Evolutionary conservation across 2,113 vertebrate species (phyloP), one percentile per base, ranked within the genome.

Genomic region (Chamaetylas fuelleborni): DNA sequence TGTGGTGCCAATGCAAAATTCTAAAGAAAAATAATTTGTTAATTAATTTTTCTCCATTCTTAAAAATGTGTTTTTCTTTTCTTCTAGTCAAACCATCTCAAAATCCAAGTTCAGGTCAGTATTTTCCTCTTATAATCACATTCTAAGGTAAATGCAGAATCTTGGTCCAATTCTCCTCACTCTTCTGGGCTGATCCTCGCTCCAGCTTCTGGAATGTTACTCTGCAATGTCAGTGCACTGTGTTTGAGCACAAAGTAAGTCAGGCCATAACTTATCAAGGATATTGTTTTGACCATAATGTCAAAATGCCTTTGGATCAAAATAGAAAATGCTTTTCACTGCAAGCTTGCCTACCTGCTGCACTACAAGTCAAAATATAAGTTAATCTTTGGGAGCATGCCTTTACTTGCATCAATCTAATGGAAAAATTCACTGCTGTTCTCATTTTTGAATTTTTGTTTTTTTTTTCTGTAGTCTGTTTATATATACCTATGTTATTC

Each of bases 31-130:
- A 4, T 2, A 16, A 31, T 20, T 60, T 83, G 19, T 79, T 57
- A 19, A 29, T 80, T 62, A 5, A 40, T 78, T 34, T 51, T 12
- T 1, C 22, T 3, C 8, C 6, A 57, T 94, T 95, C 34, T 83
- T 81, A 93, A 94, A 66, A 92, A 54, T 76, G 16, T 70, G 29
- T 87, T 94, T 95, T 95, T n/a, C 26, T 94, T 97, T 94, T 88
- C 81, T 99, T 98, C 91, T 98, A 99, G 99, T 98, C 98, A 99
- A 98, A 99, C 99, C 97, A 99, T 99, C 97, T 99, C 99, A 70
- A 99, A 99, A 98, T 99, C 99, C 97, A 99, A 99, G 96, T 99
- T 99, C 99, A 99, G 99, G 99, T 99, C 90, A 99, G 99, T 99
- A 96, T 96, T 88, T 86, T 88, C 45, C 38, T 94, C 31, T 95